Evolutionary conservation across 2,888 invertebrate genomes (phyloP), one percentile per base, ranked within the genome.

Genomic region (Ernsta delagoae): DNA sequence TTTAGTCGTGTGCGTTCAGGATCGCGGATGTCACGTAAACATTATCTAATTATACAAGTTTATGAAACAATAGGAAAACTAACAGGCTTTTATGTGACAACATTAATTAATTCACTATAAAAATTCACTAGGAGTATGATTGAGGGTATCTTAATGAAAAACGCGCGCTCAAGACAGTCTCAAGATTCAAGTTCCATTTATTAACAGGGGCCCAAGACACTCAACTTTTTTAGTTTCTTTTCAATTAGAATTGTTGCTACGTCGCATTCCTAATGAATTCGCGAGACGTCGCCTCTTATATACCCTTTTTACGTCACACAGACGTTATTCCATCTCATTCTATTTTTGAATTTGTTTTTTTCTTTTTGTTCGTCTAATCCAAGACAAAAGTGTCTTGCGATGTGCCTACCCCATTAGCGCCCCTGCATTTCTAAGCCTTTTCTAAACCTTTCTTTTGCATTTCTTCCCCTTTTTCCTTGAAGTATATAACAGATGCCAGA

Each of bases 391-490:
- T 67, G 59, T 53, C 66, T 67, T 56, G 36, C 54, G 39, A 61
- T 60, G 59, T 53, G 60, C 67, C 67, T 62, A 57, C 68, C 57
- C 68, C 62, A 62, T 61, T 68, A 68, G 62, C 62, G 62, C 57
- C 65, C 68, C 68, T 57, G 60, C 61, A 56, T 68, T 68, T 68
- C 68, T 68, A 68, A 68, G 68, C 68, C 39, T 54, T 66, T 68
- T 68, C 68, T 68, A 68, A 65, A 31, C 62, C 50, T 62, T 68
- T 68, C 68, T 68, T 68, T 68, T 57, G 62, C 59, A 39, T 69
- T 69, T 63, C 68, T 69, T 69, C 68, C 68, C 68, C 68, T 69
- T 69, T 68, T 43, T 69, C 45, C 63, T 69, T 69, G 63, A 69
- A 63, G 62, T 69, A 63, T 59, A 69, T 69, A 57, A 69, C 57